A percentile compares a stretch with the other conserved stretches of the same genome.
These are phyloP conservation scores for Tragelaphus imberbis DNA, from an alignment of 2,113 vertebrate species.

Conservation along the genomic window DNA sequence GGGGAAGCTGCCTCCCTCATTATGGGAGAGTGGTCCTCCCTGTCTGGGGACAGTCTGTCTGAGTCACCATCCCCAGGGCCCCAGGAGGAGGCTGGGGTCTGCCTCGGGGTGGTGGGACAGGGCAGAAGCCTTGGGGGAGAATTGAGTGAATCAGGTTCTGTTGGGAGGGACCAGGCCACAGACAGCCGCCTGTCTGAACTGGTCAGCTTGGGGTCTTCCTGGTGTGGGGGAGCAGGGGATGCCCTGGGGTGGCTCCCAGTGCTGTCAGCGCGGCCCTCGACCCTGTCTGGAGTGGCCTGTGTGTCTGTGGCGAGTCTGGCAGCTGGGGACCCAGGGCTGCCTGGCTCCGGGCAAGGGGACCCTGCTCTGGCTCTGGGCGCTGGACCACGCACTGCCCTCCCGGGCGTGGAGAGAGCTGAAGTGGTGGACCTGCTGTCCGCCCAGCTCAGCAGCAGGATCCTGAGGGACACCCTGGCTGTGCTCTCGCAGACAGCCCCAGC, in stretches of 20 bases:
- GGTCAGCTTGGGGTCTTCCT: not conserved
- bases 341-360: slow-evolving; percentile 53
- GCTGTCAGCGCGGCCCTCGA: not conserved
- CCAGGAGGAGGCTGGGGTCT: not conserved
- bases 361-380: slow-evolving; percentile 7
- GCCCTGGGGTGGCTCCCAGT: not conserved
- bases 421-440: slow-evolving; percentile 49
- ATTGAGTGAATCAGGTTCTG: not conserved
- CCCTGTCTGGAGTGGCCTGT: not conserved
- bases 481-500: slow-evolving; percentile 18
- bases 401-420: slow-evolving; percentile 12
- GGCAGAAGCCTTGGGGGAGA: not conserved
- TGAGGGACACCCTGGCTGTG: slow-evolving; percentile 57
- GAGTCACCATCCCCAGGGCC: slow-evolving; percentile 13
- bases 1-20: slow-evolving; percentile 69
- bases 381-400: not conserved
- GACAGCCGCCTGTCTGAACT: not conserved
- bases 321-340: slow-evolving; percentile 59
- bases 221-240: not conserved
- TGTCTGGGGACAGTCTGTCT: not conserved
- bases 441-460: slow-evolving; percentile 58
- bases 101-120: not conserved
- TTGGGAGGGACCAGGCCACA: not conserved
- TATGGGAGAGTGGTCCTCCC: slow-evolving; percentile 65
- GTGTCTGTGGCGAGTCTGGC: not conserved